phyloP scores from a whole-genome alignment of 2,113 vertebrate genomes.

The Colistium nudipinnis region DNA sequence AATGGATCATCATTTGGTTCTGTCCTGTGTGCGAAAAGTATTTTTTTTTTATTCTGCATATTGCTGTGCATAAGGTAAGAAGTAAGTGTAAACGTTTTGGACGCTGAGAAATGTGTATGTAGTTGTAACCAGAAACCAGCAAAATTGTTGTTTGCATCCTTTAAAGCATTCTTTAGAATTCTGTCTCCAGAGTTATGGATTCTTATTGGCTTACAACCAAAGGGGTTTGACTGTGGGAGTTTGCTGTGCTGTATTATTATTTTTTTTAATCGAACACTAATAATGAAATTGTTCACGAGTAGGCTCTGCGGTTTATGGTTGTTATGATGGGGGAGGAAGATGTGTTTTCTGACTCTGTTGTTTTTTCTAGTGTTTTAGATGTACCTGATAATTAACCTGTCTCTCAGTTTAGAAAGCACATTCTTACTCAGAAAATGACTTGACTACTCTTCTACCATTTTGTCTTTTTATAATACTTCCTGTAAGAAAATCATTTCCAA shows the following conservation, averaged over 20 bases:
- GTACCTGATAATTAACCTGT: background rate
- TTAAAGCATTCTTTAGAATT: constrained; percentile 2
- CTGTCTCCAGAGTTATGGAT: constrained; percentile 14
- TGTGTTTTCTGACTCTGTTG: background rate
- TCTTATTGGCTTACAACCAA: constrained; percentile 24
- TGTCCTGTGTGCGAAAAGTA: background rate
- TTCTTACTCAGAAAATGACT: too few species aligned
- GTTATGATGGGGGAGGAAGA: background rate
- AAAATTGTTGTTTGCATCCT: constrained; percentile 40
- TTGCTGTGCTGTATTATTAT: constrained; percentile 37
- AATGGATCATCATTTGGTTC: constrained; percentile 3
- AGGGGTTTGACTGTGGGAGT: constrained; percentile 38
- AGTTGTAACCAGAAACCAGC: constrained; percentile 13
- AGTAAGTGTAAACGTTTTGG: constrained; percentile 4
- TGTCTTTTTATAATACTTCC: too few species aligned
- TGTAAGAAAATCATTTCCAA: background rate
- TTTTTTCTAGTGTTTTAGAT: background rate
- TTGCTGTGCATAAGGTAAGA: constrained; percentile 6
- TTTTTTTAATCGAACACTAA: constrained; percentile 3
- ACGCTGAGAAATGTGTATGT: constrained; percentile 15
- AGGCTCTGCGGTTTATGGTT: background rate
- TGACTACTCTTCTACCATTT: too few species aligned
- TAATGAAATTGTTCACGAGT: constrained; percentile 6
- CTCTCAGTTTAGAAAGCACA: background rate
- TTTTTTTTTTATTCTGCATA: constrained; percentile 12